Percentiles rank a stretch among this genome's conserved stretches.
Conservation (phyloP, 2,888 invertebrate genomes). For the Steinernema hermaphroditum region DNA sequence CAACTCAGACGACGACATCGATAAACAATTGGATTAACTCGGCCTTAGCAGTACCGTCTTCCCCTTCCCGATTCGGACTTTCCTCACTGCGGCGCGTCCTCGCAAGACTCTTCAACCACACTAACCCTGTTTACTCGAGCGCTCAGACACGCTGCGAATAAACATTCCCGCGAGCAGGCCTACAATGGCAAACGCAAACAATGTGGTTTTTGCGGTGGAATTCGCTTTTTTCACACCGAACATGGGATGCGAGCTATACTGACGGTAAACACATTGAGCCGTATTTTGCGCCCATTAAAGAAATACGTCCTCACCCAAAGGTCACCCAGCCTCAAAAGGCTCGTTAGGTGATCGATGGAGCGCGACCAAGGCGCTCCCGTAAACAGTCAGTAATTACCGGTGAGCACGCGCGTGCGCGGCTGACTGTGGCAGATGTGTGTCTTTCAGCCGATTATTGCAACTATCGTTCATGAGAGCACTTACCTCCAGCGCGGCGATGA, state of each 20-base stretch:
- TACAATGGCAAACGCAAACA: neutral
- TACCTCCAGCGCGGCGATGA: neutral
- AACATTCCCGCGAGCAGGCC: neutral
- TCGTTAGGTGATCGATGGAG: slow-evolving; percentile 1
- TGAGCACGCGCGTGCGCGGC: slow-evolving; percentile 20
- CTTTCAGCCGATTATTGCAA: slow-evolving; percentile 27
- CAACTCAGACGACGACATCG: too few species aligned
- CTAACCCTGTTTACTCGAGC: slow-evolving; percentile 25
- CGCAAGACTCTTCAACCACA: neutral
- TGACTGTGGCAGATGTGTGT: slow-evolving; percentile 28
- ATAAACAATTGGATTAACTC: slow-evolving; percentile 30
- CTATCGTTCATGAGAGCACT: slow-evolving; percentile 28
- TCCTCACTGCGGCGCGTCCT: neutral
- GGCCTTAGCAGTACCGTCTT: neutral
- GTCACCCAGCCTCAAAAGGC: slow-evolving; percentile 1
- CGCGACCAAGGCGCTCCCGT: neutral
- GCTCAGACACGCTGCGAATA: slow-evolving; percentile 16
- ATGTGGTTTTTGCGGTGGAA: slow-evolving; percentile 2
- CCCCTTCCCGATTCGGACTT: slow-evolving; percentile 6
- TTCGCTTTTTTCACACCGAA: neutral
- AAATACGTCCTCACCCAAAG: neutral
- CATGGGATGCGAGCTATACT: too few species aligned
- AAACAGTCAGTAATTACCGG: slow-evolving; percentile 24
- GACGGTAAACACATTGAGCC: too few species aligned
- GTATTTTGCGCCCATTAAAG: too few species aligned